phyloP scores from a whole-genome alignment of 1,140 invertebrate genomes.

The Nebria ingens region DNA sequence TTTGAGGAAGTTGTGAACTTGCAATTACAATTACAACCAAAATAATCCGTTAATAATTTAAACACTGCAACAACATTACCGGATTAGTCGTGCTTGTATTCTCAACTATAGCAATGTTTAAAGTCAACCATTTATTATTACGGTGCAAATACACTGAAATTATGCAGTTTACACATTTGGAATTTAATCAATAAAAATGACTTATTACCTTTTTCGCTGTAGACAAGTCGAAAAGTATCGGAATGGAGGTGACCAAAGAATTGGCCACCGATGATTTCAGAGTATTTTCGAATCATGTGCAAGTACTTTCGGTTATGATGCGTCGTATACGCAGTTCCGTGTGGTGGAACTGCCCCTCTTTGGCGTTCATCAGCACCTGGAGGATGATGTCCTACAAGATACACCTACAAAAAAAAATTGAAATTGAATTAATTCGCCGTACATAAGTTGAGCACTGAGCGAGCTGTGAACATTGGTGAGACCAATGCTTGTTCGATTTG shows the following conservation, averaged over 20 bases:
- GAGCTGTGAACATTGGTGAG: too few relatives aligned
- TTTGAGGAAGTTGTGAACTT: slow-evolving; percentile 1
- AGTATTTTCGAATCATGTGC: slow-evolving; percentile 57
- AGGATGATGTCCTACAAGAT: slow-evolving; percentile 79
- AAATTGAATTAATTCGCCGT: too few relatives aligned
- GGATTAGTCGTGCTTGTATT: neutral
- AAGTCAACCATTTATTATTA: neutral
- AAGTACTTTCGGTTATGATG: slow-evolving; percentile 62
- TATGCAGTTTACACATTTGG: slow-evolving; percentile 10
- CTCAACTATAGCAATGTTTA: neutral
- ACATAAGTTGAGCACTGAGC: too few relatives aligned
- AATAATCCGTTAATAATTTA: slow-evolving; percentile 7
- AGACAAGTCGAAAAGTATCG: slow-evolving; percentile 78
- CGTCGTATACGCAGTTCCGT: slow-evolving; percentile 47
- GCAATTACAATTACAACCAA: neutral
- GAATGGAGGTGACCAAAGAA: slow-evolving; percentile 89
- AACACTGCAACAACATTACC: neutral
- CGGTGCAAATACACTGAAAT: neutral
- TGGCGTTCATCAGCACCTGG: slow-evolving; percentile 77
- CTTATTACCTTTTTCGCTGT: slow-evolving; percentile 54
- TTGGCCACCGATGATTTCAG: slow-evolving; percentile 74
- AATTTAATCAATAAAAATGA: slow-evolving; percentile 6
- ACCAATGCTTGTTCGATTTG: too few relatives aligned
- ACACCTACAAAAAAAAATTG: slow-evolving; percentile 58
- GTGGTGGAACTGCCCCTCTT: slow-evolving; percentile 43